phyloP scores from a whole-genome alignment of 2,888 invertebrate genomes.

The Anoncus sp. region DNA sequence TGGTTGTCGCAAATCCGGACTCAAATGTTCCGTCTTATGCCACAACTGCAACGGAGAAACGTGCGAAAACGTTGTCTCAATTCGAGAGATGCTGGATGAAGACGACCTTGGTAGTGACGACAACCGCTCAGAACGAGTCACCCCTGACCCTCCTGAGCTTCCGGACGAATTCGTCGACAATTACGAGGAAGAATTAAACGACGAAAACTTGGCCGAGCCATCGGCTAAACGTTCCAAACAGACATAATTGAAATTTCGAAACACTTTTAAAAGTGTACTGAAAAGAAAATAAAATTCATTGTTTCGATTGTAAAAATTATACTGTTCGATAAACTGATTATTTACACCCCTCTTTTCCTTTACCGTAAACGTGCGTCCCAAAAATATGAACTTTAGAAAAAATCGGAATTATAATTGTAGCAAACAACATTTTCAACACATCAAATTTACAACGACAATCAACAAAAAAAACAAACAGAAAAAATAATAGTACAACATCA shows the following conservation, averaged over 20 bases:
- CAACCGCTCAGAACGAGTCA: background rate
- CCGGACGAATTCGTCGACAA: background rate
- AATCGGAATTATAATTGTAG: no score
- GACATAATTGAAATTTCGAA: background rate
- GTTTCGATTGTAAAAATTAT: conserved; percentile 1
- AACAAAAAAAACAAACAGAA: no score
- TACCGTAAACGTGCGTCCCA: background rate
- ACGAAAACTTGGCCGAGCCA: background rate
- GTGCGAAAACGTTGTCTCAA: background rate
- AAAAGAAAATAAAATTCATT: background rate
- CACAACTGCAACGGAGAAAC: conserved; percentile 1
- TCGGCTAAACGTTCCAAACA: background rate
- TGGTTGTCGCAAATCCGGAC: background rate
- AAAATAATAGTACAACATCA: no score
- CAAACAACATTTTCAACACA: no score
- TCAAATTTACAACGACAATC: no score
- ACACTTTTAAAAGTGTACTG: background rate
- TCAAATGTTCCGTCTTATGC: conserved; percentile 6
- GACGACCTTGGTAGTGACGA: background rate
- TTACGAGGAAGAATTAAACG: background rate
- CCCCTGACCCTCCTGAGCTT: background rate
- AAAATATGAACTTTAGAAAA: no score
- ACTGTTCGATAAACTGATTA: conserved; percentile 11
- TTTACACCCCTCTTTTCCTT: conserved; percentile 8
- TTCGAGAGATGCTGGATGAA: background rate